phyloP scores from a whole-genome alignment of 2,888 invertebrate species.

The Slavum lentiscoides region DNA sequence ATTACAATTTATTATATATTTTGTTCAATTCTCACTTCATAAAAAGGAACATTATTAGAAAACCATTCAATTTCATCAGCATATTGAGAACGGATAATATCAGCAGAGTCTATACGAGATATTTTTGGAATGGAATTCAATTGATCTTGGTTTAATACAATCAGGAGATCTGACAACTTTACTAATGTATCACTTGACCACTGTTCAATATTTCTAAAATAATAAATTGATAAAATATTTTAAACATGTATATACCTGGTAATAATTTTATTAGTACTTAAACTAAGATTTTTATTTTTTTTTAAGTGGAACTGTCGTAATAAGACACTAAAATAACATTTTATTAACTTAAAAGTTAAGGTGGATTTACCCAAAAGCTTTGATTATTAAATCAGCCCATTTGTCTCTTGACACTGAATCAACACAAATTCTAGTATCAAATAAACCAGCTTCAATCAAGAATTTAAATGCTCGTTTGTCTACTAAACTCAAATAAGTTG shows the following conservation, averaged over 20 bases:
- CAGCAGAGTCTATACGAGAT: constrained; percentile 42
- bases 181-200: constrained; percentile 40
- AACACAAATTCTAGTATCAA: constrained; percentile 45
- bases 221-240: too few species aligned
- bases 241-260: background rate
- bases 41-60: constrained; percentile 37
- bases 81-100: constrained; percentile 35
- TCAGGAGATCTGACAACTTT: constrained; percentile 44
- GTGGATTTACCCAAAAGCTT: constrained; percentile 45
- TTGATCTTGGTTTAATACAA: constrained; percentile 40
- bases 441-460: constrained; percentile 25
- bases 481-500: constrained; percentile 10
- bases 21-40: constrained; percentile 4
- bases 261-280: background rate
- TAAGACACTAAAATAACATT: too few species aligned
- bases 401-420: constrained; percentile 25
- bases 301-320: background rate
- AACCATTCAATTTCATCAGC: constrained; percentile 38
- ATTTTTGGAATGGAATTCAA: constrained; percentile 36
- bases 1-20: background rate
- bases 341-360: background rate
- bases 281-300: background rate
- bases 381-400: constrained; percentile 42
- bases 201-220: constrained; percentile 29
- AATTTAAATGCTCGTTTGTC: constrained; percentile 42